These are phyloP conservation scores for Peromyscus eremicus DNA, from an alignment of 2,797 vertebrate genomes.

Conservation along the genomic window DNA sequence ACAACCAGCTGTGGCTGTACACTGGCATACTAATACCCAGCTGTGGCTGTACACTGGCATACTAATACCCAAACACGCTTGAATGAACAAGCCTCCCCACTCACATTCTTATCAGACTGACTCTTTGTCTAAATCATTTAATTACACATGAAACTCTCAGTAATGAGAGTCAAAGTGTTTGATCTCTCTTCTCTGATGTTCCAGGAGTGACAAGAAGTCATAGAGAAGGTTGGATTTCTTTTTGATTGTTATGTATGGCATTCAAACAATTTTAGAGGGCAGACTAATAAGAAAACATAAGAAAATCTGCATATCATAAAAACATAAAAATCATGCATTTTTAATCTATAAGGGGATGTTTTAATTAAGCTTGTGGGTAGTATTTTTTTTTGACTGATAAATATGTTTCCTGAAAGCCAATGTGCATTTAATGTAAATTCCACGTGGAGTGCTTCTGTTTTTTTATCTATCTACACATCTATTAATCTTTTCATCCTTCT, in stretches of 20 bases:
- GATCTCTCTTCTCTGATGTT: conserved; percentile 62
- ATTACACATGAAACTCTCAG: conserved; percentile 62
- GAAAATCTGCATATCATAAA: conserved; percentile 45
- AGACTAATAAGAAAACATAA: conserved; percentile 43
- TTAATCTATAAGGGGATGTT: conserved; percentile 45
- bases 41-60: not conserved
- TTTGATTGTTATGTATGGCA: conserved; percentile 63
- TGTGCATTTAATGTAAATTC: not conserved
- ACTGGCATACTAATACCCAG: too few relatives aligned
- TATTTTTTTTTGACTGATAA: not conserved
- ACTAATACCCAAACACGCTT: not conserved
- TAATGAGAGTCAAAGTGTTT: conserved; percentile 67
- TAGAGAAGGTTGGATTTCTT: conserved; percentile 61
- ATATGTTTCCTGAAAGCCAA: conserved; percentile 47
- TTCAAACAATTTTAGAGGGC: conserved; percentile 71
- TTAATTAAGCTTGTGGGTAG: conserved; percentile 59
- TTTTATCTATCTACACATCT: not conserved
- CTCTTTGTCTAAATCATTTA: conserved; percentile 45
- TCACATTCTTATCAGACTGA: conserved; percentile 1
- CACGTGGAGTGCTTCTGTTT: not conserved
- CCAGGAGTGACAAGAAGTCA: conserved; percentile 42
- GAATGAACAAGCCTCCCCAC: not conserved
- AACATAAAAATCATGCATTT: too few relatives aligned
- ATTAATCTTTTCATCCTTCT: not conserved
- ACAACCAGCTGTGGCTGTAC: not conserved